These are phyloP conservation scores for Gryon sp. DNA, from an alignment of 1,140 invertebrate species.

Conservation along the genomic window DNA sequence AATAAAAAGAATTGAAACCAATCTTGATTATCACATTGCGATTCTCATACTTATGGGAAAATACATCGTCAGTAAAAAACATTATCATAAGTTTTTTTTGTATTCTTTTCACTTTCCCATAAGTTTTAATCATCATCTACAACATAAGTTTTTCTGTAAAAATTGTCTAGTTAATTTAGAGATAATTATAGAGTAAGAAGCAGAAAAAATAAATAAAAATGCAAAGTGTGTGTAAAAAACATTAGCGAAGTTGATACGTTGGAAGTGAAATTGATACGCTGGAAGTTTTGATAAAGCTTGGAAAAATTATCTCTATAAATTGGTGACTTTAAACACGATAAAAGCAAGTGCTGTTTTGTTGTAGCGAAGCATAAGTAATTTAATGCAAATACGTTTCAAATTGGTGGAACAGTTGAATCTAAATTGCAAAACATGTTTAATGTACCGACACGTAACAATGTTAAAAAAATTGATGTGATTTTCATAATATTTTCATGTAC, in stretches of 20 bases:
- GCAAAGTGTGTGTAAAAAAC: too few species aligned
- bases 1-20: conserved; percentile 29
- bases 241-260: too few species aligned
- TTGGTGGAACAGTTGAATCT: conserved; percentile 4
- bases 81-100: conserved; percentile 14
- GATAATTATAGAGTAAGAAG: conserved; percentile 29
- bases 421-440: conserved; percentile 10
- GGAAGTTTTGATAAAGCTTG: too few species aligned
- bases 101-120: conserved; percentile 47
- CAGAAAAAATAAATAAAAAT: too few species aligned
- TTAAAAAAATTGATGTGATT: too few species aligned
- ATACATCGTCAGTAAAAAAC: not conserved
- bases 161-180: conserved; percentile 10
- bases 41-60: conserved; percentile 32
- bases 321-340: too few species aligned
- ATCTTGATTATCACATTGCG: not conserved
- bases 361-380: conserved; percentile 3
- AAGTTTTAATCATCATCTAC: conserved; percentile 20
- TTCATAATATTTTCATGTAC: too few species aligned
- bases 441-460: not conserved
- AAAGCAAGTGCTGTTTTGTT: not conserved
- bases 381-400: conserved; percentile 19
- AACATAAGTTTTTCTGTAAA: not conserved
- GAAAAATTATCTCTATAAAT: too few species aligned
- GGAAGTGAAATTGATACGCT: too few species aligned